Evolutionary conservation across 2,113 vertebrate genomes (phyloP).

Genomic region (Chionis minor): DNA sequence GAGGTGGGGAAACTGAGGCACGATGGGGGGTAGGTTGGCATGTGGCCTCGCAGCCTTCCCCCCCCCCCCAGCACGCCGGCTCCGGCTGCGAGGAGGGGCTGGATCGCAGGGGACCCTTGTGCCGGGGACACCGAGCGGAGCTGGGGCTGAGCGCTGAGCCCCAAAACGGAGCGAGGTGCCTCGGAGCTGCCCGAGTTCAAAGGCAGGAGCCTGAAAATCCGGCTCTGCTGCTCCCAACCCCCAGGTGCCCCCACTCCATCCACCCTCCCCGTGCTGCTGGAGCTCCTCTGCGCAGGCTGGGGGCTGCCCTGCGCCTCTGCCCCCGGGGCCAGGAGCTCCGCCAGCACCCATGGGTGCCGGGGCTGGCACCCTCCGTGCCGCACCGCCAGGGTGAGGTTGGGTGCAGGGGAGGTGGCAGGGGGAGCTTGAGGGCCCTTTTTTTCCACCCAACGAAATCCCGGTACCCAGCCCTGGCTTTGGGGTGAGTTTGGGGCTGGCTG

Average conservation of each 20-base stretch:
- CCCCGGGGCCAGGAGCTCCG: background rate
- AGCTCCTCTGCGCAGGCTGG: background rate
- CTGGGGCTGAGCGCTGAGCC: background rate
- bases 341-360: background rate
- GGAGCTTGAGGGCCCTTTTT: background rate
- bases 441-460: background rate
- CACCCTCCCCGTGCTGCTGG: fast-evolving
- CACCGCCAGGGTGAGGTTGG: fast-evolving
- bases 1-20: background rate
- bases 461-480: background rate
- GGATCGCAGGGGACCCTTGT: background rate
- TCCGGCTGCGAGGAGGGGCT: background rate
- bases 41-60: background rate
- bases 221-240: background rate
- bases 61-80: fast-evolving
- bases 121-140: fast-evolving
- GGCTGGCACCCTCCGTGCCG: background rate
- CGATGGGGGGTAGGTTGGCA: fast-evolving
- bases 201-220: slow-evolving; percentile 31
- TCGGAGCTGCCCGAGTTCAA: fast-evolving
- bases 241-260: fast-evolving
- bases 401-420: background rate
- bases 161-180: background rate
- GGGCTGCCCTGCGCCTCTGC: background rate
- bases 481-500: background rate